Evolutionary conservation across 2,797 vertebrate genomes (phyloP).

Genomic region (Hemitrygon akajei): DNA sequence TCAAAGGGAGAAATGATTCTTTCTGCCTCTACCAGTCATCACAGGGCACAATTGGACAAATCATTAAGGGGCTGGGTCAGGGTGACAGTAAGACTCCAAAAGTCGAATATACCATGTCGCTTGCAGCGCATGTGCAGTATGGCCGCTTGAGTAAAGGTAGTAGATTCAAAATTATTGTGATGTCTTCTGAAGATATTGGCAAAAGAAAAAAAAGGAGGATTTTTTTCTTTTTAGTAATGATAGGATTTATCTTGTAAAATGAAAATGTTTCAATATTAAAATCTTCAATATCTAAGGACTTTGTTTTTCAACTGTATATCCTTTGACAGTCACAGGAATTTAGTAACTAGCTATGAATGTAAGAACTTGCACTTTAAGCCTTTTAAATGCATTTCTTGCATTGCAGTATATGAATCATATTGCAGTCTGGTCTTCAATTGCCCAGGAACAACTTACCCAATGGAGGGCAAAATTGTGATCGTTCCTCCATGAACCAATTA

Average conservation of each 20-base stretch:
- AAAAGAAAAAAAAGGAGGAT: neutral
- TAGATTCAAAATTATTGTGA: neutral
- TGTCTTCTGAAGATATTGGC: neutral
- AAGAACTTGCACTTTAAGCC: neutral
- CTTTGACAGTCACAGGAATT: neutral
- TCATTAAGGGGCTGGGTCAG: no score
- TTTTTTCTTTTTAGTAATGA: neutral
- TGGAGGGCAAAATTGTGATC: neutral
- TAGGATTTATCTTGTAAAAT: neutral
- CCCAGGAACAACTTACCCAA: neutral
- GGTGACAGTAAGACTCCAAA: neutral
- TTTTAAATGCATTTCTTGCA: neutral
- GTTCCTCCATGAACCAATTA: neutral
- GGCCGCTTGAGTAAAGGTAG: neutral
- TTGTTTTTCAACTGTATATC: neutral
- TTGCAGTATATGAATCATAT: neutral
- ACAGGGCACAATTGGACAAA: no score
- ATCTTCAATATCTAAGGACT: neutral
- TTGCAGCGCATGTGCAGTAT: neutral
- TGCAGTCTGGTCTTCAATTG: neutral
- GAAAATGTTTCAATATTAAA: neutral
- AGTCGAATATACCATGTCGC: neutral
- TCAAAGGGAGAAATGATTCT: neutral
- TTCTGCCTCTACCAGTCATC: neutral
- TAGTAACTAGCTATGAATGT: neutral